phyloP scores from a whole-genome alignment of 2,888 invertebrate species.

The Ophioninae sp. region DNA sequence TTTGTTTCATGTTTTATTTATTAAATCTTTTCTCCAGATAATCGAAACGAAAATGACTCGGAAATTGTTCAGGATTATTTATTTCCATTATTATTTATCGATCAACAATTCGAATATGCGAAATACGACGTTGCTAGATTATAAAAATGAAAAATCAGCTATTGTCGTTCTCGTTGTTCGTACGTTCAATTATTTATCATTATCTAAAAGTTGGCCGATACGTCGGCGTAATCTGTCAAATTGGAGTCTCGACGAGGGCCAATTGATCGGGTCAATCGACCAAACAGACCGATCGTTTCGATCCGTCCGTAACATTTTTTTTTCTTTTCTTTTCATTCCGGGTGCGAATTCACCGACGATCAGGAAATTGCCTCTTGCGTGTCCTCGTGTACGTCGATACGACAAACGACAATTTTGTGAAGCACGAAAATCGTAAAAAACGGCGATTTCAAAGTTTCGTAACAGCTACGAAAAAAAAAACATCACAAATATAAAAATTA shows the following conservation, averaged over 20 bases:
- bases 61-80: neutral
- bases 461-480: no score
- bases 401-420: neutral
- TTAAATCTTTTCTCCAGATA: neutral
- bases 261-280: constrained; percentile 45
- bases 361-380: neutral
- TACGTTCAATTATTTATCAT: neutral
- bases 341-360: neutral
- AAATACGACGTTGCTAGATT: no score
- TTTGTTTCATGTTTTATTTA: neutral
- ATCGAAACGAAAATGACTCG: neutral
- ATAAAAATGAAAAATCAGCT: no score
- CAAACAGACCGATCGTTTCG: constrained; percentile 31
- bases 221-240: no score
- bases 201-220: neutral
- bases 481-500: no score
- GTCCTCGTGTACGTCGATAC: neutral
- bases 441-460: no score
- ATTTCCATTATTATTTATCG: no score
- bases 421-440: no score
- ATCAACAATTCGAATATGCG: no score
- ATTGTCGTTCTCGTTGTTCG: no score
- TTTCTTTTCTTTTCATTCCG: neutral
- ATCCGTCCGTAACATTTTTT: neutral
- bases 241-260: constrained; percentile 20